Base-by-base conservation (phyloP, 2,888 invertebrate species). In the Rhagonycha fulva region DNA sequence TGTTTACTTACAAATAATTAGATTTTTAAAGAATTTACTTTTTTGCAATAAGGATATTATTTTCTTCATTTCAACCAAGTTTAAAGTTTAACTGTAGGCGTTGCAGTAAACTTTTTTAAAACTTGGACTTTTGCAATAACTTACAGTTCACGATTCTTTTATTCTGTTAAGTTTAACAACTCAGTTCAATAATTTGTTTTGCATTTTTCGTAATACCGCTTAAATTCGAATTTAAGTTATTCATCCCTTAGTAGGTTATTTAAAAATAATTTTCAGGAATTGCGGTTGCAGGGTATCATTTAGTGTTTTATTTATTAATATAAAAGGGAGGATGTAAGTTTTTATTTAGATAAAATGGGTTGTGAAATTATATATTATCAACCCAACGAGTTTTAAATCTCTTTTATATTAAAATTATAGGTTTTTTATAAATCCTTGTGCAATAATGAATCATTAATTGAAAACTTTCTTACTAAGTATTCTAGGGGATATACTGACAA, bases 361-460 rank as follows among this genome's bases (percentile, higher is more conserved):
- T 72, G 68, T 74, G 72, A 78, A 79, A 79, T 79, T 79, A 79
- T 74, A 76, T 78, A 75, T 75, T 78, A 79, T 76, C 75, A 47
- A 63, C 30, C 63, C 28, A 74, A 71, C 71, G 76, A 74, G 71
- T 74, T 76, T 30, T 62, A 63, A 14, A 68, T 47, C 19, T 30
- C 67, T 61, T 32, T 69, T 68, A 60, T 28, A 47, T 66, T 66
- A 66, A 24, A 66, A 66, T 23, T 24, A 26, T 12, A 26, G 24
- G 26, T 24, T 66, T 66, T 66, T 66, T 7, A 66, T 26, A 66
- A 66, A 12, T 11, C n/a, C n/a, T 66, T 24, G 63, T 66, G 23
- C 26, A 24, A 24, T 66, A 66, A 26, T 66, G 26, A 24, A 19
- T 23, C 63, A n/a, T 23, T 66, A 26, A 66, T 66, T 66, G 11